Evolutionary conservation across 2,888 invertebrate genomes (phyloP), one percentile per base, ranked within the genome.

Genomic region (Sphaerophoria rueppellii): DNA sequence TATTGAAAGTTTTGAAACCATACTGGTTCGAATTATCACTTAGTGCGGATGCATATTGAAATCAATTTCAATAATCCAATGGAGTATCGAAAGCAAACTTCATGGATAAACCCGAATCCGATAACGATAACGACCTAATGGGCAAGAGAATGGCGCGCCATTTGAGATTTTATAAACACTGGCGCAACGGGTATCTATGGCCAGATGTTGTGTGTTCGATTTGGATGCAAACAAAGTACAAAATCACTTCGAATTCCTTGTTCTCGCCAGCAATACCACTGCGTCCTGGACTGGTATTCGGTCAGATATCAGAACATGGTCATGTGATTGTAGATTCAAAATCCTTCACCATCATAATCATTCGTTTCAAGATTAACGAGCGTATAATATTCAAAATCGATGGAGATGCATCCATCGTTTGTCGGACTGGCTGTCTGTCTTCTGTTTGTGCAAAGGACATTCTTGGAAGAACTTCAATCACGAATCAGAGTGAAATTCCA

Each of bases 1-100:
- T 24, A 24, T 24, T 61, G 61, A 82, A 82, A 82, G 61, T 82
- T 73, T 46, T 61, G 2, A 7, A 1, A 67, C 72, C 75, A 60
- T 11, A 40, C 80, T 76, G 52, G 67, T 79, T 63, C 61, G 75
- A 55, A 75, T 73, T 77, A 73, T 73, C 85, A 85, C 85, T 85
- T 77, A 81, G 76, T 57, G 67, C 60, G 71, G 74, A 73, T 76
- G 70, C 85, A 81, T 85, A 81, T 77, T 69, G 48, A 77, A 85
- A 85, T 85, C 85, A 81, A 85, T 85, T 85, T 85, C 85, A 73
- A 81, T 85, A 81, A 85, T 85, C 80, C 12, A 6, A 50, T 54
- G 35, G 11, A 40, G 32, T 16, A 43, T 12, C 54, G 48, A 40
- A 24, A 54, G 48, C 46, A 48, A 63, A 48, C 48, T 48, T 24